Percentiles rank a stretch among this genome's conserved stretches.
Evolutionary conservation across 2,888 invertebrate species (phyloP).

Genomic region (Coelopa pilipes): DNA sequence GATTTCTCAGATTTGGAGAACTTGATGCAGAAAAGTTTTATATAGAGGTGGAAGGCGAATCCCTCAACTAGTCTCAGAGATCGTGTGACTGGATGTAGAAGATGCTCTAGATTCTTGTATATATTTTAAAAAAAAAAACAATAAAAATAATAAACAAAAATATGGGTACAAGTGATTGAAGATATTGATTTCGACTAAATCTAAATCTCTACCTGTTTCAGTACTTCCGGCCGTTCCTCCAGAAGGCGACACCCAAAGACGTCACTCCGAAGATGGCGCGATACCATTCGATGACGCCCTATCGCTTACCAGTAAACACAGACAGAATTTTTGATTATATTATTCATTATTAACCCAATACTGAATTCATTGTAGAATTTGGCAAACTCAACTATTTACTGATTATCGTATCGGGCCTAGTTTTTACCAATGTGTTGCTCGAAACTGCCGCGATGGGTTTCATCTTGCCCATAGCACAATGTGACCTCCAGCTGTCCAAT

Average conservation of each 20-base stretch:
- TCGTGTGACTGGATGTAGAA: too few species aligned
- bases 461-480: constrained; percentile 69
- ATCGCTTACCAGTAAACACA: constrained; percentile 33
- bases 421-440: constrained; percentile 67
- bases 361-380: constrained; percentile 60
- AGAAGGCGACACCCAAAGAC: too few species aligned
- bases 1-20: too few species aligned
- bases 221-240: background rate
- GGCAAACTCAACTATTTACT: constrained; percentile 69
- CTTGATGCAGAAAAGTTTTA: too few species aligned
- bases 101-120: too few species aligned
- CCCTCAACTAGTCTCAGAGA: too few species aligned
- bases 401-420: constrained; percentile 68
- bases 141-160: too few species aligned
- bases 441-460: constrained; percentile 69
- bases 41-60: too few species aligned
- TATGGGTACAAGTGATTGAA: too few species aligned
- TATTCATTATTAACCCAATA: background rate
- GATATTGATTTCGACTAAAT: too few species aligned
- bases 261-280: background rate
- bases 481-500: constrained; percentile 65
- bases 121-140: too few species aligned
- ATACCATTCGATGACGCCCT: constrained; percentile 35
- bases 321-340: too few species aligned
- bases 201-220: background rate